phyloP scores from a whole-genome alignment of 2,888 invertebrate genomes.

The Endotricha flammealis region DNA sequence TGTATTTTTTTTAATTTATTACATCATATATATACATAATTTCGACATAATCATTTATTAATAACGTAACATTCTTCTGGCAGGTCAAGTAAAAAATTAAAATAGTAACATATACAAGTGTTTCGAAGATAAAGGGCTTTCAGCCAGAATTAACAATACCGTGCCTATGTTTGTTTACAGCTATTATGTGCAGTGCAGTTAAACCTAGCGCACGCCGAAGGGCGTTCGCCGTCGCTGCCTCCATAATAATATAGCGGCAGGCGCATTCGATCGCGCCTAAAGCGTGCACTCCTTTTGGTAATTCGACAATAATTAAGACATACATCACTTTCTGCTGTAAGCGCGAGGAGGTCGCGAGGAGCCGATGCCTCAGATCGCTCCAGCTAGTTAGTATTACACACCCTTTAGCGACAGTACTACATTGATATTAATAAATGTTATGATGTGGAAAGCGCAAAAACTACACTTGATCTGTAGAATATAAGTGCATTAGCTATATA shows the following conservation, averaged over 20 bases:
- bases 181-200: conserved; percentile 45
- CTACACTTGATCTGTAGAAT: conserved; percentile 34
- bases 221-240: conserved; percentile 17
- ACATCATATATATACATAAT: conserved; percentile 77
- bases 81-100: conserved; percentile 56
- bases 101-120: conserved; percentile 49
- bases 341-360: conserved; percentile 15
- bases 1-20: conserved; percentile 74
- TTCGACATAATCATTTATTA: conserved; percentile 69
- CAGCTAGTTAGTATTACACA: background rate
- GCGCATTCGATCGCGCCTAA: conserved; percentile 23
- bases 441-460: conserved; percentile 37
- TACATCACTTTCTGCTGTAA: background rate
- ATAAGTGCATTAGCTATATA: conserved; percentile 44
- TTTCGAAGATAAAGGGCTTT: conserved; percentile 37
- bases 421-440: background rate
- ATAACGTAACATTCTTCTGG: conserved; percentile 66
- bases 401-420: background rate
- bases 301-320: conserved; percentile 62
- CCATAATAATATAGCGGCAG: background rate
- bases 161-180: conserved; percentile 37
- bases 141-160: conserved; percentile 50
- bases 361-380: background rate
- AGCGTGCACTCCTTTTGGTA: conserved; percentile 50
- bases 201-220: conserved; percentile 37